phyloP scores from a whole-genome alignment of 2,797 vertebrate species.

The Chromobotia macracanthus region DNA sequence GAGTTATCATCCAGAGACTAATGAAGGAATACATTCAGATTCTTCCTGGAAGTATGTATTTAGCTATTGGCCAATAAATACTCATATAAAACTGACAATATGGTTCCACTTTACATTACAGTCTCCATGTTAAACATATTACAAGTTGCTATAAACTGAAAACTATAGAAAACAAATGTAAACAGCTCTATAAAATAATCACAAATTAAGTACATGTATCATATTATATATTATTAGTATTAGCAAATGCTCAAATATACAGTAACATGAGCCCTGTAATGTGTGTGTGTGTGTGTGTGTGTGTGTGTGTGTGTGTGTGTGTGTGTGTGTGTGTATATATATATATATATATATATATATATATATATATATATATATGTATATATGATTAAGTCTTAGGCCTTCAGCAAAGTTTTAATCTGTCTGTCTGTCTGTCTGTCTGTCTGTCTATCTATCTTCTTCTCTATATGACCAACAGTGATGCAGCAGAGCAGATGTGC shows the following conservation, averaged over 20 bases:
- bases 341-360: too few species aligned
- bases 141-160: background rate
- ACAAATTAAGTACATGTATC: background rate
- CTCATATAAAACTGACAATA: slow-evolving; percentile 5
- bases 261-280: too few species aligned
- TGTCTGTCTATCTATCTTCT: too few species aligned
- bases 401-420: too few species aligned
- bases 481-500: background rate
- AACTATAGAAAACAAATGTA: background rate
- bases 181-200: slow-evolving; percentile 1
- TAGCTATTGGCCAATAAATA: slow-evolving; percentile 13
- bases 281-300: too few species aligned
- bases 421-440: too few species aligned
- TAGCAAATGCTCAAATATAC: background rate
- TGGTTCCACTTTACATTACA: background rate
- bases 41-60: slow-evolving; percentile 33
- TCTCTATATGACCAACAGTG: background rate
- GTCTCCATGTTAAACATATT: slow-evolving; percentile 3
- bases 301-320: too few species aligned
- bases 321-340: too few species aligned
- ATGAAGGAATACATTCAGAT: slow-evolving; percentile 33
- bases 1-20: slow-evolving; percentile 47
- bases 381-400: too few species aligned
- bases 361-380: too few species aligned
- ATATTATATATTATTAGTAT: background rate